phyloP scores from a whole-genome alignment of 2,113 vertebrate genomes.

The Takifugu flavidus region DNA sequence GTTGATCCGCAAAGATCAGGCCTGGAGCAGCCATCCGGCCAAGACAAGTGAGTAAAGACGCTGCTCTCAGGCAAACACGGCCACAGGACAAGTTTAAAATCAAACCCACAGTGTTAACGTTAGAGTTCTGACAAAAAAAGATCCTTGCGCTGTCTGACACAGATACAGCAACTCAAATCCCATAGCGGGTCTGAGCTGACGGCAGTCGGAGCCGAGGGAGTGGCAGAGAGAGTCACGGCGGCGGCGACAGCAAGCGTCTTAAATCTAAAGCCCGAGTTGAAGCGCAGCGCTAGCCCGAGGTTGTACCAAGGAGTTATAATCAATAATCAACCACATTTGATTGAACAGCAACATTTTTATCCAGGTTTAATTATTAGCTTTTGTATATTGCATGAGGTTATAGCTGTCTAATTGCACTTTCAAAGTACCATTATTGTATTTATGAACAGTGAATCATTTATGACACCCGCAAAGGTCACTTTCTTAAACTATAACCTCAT shows the following conservation, averaged over 20 bases:
- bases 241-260: background rate
- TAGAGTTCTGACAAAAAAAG: conserved; percentile 38
- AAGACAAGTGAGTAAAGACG: conserved; percentile 24
- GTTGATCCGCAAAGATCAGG: conserved; percentile 9
- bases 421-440: conserved; percentile 51
- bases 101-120: conserved; percentile 31
- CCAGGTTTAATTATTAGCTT: conserved; percentile 49
- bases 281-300: too few relatives aligned
- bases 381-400: conserved; percentile 70
- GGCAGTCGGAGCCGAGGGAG: conserved; percentile 17
- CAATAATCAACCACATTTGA: conserved; percentile 38
- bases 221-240: conserved; percentile 12
- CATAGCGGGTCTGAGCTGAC: conserved; percentile 36
- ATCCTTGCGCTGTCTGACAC: conserved; percentile 27
- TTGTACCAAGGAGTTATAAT: too few relatives aligned
- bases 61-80: conserved; percentile 25
- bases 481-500: conserved; percentile 28
- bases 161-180: conserved; percentile 38
- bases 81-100: conserved; percentile 29
- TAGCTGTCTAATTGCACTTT: conserved; percentile 43
- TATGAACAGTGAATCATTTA: conserved; percentile 53
- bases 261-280: too few relatives aligned
- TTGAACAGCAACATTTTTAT: conserved; percentile 34
- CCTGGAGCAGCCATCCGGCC: conserved; percentile 31
- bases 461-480: conserved; percentile 26